Evolutionary conservation across 35 echinoderm and acorn worm genomes (phyloP).

Genomic region (Lytechinus variegatus): DNA sequence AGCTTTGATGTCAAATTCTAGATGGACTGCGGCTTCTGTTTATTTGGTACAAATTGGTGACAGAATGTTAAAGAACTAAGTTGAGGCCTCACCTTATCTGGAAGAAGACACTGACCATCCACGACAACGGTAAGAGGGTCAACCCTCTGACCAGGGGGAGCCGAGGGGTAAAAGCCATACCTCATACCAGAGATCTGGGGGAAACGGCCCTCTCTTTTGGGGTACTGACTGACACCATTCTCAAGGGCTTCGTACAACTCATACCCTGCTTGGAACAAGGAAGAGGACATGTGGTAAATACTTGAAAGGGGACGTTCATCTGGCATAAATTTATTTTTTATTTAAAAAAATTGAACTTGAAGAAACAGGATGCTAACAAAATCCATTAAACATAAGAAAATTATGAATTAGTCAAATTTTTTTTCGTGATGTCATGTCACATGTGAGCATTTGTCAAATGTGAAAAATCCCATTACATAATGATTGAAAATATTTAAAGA

Average conservation of each 20-base stretch:
- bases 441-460: no score
- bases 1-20: no score
- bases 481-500: no score
- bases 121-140: conserved; percentile 67
- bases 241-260: conserved; percentile 73
- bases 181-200: conserved; percentile 70
- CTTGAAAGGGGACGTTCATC: not conserved
- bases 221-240: conserved; percentile 78
- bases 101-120: conserved; percentile 50
- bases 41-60: no score
- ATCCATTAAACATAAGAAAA: no score
- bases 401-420: no score
- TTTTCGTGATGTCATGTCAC: no score
- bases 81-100: conserved; percentile 62
- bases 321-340: not conserved
- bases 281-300: not conserved
- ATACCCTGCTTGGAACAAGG: conserved; percentile 28
- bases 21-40: no score
- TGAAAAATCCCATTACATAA: no score
- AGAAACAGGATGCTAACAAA: no score
- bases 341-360: not conserved
- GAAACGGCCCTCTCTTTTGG: conserved; percentile 78
- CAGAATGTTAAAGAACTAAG: no score
- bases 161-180: conserved; percentile 71
- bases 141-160: conserved; percentile 59